Percentiles rank a stretch among this genome's conserved stretches.
These are phyloP conservation scores for Cylloceria caligata DNA, from an alignment of 2,888 invertebrate species.

Conservation along the genomic window DNA sequence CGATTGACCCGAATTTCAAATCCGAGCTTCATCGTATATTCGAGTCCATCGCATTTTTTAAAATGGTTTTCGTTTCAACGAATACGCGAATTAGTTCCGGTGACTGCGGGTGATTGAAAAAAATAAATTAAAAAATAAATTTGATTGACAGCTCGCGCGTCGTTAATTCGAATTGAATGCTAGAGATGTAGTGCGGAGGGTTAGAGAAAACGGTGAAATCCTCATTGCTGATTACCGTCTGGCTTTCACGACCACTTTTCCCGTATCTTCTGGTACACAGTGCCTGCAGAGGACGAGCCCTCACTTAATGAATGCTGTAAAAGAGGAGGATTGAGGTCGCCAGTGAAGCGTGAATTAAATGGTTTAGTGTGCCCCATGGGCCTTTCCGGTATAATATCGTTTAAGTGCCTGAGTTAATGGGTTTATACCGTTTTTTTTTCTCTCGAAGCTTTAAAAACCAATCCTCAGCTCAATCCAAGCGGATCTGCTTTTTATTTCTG, in stretches of 20 bases:
- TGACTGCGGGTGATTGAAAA: slow-evolving; percentile 22
- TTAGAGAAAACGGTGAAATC: neutral
- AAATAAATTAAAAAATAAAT: neutral
- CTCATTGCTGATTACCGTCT: slow-evolving; percentile 18
- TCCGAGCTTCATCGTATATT: neutral
- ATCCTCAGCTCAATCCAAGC: neutral
- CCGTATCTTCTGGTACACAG: slow-evolving; percentile 4
- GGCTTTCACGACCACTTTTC: slow-evolving; percentile 9
- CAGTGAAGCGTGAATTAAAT: slow-evolving; percentile 19
- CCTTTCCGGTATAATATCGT: neutral
- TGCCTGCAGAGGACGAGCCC: slow-evolving; percentile 4
- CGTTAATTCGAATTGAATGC: slow-evolving; percentile 18
- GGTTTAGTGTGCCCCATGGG: neutral
- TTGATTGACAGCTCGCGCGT: slow-evolving; percentile 15
- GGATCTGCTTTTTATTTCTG: neutral
- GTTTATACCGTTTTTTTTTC: neutral
- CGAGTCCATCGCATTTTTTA: neutral
- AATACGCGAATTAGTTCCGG: slow-evolving; percentile 10
- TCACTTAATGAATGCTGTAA: slow-evolving; percentile 28
- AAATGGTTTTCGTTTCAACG: slow-evolving; percentile 1
- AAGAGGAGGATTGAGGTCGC: slow-evolving; percentile 9
- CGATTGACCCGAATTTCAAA: slow-evolving; percentile 12
- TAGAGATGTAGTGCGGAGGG: neutral
- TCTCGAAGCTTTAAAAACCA: neutral
- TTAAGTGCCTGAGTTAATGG: neutral